Percentiles rank a stretch among this genome's conserved stretches.
Evolutionary conservation across 2,888 invertebrate species (phyloP).

Genomic region (Scaptomyza polygonia): DNA sequence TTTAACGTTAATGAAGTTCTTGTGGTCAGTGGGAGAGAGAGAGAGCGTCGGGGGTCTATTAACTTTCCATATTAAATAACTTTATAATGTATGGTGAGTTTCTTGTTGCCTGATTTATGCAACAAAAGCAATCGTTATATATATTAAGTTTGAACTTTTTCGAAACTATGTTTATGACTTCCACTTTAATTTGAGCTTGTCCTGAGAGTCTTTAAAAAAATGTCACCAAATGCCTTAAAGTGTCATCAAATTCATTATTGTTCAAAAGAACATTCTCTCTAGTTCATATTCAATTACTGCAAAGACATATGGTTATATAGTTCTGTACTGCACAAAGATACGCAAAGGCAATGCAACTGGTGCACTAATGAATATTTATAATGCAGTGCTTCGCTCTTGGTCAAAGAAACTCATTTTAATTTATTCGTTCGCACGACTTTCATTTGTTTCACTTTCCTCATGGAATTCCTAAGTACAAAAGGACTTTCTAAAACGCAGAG

Average conservation of each 20-base stretch:
- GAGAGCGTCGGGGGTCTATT: not conserved
- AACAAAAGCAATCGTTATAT: too few relatives aligned
- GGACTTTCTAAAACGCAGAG: constrained; percentile 17
- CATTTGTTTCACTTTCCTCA: constrained; percentile 70
- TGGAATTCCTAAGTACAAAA: constrained; percentile 45
- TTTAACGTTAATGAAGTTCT: constrained; percentile 21
- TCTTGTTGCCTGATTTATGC: not conserved
- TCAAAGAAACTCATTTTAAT: constrained; percentile 66
- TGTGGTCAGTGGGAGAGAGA: too few relatives aligned
- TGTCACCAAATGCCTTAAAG: not conserved
- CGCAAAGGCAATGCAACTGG: constrained; percentile 52
- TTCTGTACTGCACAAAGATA: not conserved
- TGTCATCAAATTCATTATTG: not conserved
- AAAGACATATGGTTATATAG: not conserved
- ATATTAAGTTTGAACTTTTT: too few relatives aligned
- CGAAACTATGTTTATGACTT: not conserved
- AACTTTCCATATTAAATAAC: not conserved
- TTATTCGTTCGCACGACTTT: constrained; percentile 72
- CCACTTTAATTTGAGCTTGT: not conserved
- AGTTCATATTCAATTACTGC: not conserved
- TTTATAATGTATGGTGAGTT: constrained; percentile 10
- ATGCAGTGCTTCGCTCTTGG: constrained; percentile 27
- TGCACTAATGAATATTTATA: constrained; percentile 72
- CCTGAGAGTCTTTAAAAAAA: not conserved
- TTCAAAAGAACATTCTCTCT: constrained; percentile 3